phyloP scores from a whole-genome alignment of 1,140 invertebrate genomes.

The Melanaphis sacchari region DNA sequence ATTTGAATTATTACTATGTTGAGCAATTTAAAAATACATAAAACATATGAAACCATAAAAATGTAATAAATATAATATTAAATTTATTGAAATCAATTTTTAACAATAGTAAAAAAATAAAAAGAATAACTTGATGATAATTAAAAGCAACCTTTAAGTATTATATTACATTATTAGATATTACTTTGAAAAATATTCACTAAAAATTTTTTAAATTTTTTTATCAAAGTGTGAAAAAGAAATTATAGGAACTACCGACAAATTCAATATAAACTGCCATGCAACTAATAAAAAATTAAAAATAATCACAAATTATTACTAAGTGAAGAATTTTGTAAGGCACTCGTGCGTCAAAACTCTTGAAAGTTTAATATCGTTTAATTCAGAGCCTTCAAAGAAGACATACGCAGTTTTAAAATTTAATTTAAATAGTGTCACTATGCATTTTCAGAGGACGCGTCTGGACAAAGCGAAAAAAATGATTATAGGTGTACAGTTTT shows the following conservation, averaged over 20 bases:
- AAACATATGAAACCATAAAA: neutral
- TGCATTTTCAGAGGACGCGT: neutral
- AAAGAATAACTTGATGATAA: neutral
- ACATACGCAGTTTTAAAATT: conserved; percentile 4
- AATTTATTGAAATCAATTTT: neutral
- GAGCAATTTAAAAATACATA: no score
- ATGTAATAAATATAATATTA: neutral
- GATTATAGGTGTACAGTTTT: neutral
- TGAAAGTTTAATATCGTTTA: conserved; percentile 30
- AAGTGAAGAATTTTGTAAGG: neutral
- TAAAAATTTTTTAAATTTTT: neutral
- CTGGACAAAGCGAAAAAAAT: neutral
- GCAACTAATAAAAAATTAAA: neutral
- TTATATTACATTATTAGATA: neutral
- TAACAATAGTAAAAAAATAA: neutral
- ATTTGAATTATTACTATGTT: neutral
- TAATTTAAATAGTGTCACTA: conserved; percentile 27
- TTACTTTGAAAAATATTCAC: neutral
- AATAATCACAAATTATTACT: neutral
- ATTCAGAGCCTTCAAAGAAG: neutral
- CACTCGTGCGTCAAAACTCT: neutral
- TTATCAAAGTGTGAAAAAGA: neutral
- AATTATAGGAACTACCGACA: neutral
- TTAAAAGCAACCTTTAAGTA: neutral
- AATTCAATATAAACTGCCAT: neutral